Evolutionary conservation across 2,797 vertebrate genomes (phyloP).

Genomic region (Protonibea diacanthus): DNA sequence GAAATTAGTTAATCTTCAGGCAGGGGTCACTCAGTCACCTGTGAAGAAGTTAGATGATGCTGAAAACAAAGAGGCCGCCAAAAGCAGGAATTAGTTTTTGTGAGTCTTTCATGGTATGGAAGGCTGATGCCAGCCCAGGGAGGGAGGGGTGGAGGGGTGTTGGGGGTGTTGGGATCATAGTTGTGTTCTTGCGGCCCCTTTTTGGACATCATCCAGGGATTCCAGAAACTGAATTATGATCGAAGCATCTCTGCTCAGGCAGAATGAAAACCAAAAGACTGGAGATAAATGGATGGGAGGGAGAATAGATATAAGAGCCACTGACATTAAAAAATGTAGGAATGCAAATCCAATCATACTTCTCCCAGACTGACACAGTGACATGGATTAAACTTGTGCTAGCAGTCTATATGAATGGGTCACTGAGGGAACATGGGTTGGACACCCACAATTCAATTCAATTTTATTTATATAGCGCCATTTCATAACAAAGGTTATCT

Average conservation of each 20-base stretch:
- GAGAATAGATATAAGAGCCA: background rate
- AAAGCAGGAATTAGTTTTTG: constrained; percentile 70
- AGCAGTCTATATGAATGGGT: background rate
- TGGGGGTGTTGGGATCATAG: too few species aligned
- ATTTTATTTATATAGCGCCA: too few species aligned
- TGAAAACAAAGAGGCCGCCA: constrained; percentile 75
- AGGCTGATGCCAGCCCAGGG: background rate
- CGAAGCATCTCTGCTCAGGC: background rate
- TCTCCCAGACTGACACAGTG: background rate
- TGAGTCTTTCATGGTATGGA: constrained; percentile 49
- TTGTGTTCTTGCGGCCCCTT: background rate
- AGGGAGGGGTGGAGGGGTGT: too few species aligned
- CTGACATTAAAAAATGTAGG: background rate
- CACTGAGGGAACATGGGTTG: background rate
- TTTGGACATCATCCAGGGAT: constrained; percentile 5
- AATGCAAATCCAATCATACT: background rate
- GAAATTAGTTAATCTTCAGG: constrained; percentile 85
- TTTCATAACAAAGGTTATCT: too few species aligned
- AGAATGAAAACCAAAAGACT: too few species aligned
- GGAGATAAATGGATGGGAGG: background rate
- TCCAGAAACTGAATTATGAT: background rate
- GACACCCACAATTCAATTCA: too few species aligned
- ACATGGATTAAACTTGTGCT: constrained; percentile 9
- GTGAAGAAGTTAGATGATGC: constrained; percentile 68
- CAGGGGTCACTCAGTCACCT: constrained; percentile 82